Evolutionary conservation across 2,888 invertebrate species (phyloP), one percentile per base, ranked within the genome.

Genomic region (Idaea straminata): DNA sequence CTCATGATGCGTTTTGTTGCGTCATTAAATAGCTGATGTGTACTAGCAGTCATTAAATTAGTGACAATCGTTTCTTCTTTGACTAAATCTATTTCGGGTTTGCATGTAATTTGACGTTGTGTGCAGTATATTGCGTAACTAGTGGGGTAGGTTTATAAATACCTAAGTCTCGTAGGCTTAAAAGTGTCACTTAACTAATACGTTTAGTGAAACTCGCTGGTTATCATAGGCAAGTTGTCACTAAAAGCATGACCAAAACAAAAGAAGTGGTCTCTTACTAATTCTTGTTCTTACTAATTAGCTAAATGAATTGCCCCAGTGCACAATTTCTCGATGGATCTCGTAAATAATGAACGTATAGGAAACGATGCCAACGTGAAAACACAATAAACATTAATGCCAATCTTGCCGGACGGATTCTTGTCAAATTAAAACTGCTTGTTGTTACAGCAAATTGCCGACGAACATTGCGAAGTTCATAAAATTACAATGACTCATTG

Each of bases 1-100:
- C 83, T 78, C 74, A 70, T 77, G 76, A 78, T 79, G 78, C 80
- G 75, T 76, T 71, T 72, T 66, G 79, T 86, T 86, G 84, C 85
- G 83, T 86, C 83, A 83, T 34, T 76, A 74, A 76, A 77, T 75
- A 76, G 76, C 77, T 25, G 25, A 25, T 25, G 25, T 81, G 78
- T 82, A 80, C 77, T 75, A 77, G 76, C 72, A 77, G 78, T 86
- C 83, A 83, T 83, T 81, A 81, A 70, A 81, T 72, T 66, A 71
- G 70, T 74, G 73, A 71, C 72, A 70, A 71, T 66, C 65, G 69
- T 72, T 63, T 36, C 36, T 36, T 36, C 36, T 36, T 36, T 36
- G 47, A 47, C 47, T 47, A 47, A 13, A 47, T 47, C 47, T 47
- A 47, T 47, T 47, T 47, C 47, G 47, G 47, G 47, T 6, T 5